Percentiles rank a stretch among this genome's conserved stretches.
Evolutionary conservation across 2,113 vertebrate species (phyloP).

Genomic region (Pica pica): DNA sequence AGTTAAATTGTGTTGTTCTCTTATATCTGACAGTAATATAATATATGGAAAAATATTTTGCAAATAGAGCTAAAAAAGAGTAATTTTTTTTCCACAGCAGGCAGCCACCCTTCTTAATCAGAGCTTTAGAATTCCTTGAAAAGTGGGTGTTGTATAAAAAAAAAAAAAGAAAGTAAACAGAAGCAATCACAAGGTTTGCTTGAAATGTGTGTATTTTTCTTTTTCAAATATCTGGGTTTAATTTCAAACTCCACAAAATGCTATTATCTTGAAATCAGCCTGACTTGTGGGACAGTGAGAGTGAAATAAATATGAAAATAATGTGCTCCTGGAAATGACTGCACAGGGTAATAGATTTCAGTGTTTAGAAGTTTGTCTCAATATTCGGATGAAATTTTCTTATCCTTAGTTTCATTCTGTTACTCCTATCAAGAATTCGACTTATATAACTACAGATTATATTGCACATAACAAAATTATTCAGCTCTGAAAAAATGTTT

Average conservation of each 20-base stretch:
- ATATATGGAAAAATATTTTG: background rate
- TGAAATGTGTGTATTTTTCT: background rate
- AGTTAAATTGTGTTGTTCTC: background rate
- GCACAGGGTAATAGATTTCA: background rate
- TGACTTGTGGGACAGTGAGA: background rate
- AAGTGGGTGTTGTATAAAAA: background rate
- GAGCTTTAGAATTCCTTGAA: background rate
- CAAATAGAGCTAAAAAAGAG: background rate
- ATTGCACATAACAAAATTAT: background rate
- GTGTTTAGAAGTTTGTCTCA: background rate
- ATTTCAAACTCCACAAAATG: background rate
- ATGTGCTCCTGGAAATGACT: background rate
- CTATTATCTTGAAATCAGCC: background rate
- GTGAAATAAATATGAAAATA: background rate
- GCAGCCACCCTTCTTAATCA: background rate
- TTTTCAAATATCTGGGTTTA: background rate
- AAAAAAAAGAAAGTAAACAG: background rate
- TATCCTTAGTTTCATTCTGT: background rate
- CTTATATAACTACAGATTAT: background rate
- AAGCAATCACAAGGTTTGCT: background rate
- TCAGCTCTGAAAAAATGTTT: background rate
- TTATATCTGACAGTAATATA: background rate
- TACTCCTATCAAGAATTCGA: background rate
- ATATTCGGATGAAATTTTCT: background rate
- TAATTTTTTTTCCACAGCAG: background rate